These are phyloP conservation scores for Oreocharis arfaki DNA, from an alignment of 2,113 vertebrate genomes.

Conservation along the genomic window DNA sequence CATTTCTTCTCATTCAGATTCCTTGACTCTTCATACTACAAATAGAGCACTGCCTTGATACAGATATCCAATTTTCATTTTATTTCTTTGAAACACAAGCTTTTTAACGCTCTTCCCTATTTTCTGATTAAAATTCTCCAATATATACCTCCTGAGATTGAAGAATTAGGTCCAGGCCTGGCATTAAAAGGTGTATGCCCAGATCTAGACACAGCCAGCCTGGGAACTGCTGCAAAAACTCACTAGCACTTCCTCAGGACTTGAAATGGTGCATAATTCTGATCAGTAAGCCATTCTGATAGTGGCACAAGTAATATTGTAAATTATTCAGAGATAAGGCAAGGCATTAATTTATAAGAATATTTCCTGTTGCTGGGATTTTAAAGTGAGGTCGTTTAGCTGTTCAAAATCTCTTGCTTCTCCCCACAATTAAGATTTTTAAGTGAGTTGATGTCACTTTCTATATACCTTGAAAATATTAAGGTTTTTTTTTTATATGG, in stretches of 20 bases:
- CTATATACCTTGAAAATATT: not conserved
- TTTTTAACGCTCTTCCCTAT: not conserved
- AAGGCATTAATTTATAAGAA: not conserved
- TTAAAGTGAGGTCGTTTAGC: not conserved
- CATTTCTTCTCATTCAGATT: constrained; percentile 4
- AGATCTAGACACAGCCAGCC: not conserved
- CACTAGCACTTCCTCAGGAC: not conserved
- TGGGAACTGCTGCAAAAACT: not conserved
- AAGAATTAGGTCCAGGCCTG: not conserved
- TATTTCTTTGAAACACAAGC: not conserved
- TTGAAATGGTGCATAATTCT: not conserved
- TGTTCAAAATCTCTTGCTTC: not conserved
- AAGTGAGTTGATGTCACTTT: not conserved
- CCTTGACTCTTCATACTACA: not conserved
- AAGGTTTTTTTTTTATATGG: fast-evolving
- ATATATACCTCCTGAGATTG: not conserved
- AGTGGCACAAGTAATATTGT: not conserved
- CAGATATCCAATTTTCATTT: not conserved
- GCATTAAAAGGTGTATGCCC: not conserved
- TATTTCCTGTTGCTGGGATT: not conserved
- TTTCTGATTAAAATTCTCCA: not conserved
- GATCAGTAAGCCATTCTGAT: not conserved
- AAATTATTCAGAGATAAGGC: not conserved
- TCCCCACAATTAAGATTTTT: not conserved
- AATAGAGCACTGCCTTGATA: not conserved